These are phyloP conservation scores for Anoplius nigerrimus DNA, from an alignment of 2,888 invertebrate genomes.

Conservation along the genomic window DNA sequence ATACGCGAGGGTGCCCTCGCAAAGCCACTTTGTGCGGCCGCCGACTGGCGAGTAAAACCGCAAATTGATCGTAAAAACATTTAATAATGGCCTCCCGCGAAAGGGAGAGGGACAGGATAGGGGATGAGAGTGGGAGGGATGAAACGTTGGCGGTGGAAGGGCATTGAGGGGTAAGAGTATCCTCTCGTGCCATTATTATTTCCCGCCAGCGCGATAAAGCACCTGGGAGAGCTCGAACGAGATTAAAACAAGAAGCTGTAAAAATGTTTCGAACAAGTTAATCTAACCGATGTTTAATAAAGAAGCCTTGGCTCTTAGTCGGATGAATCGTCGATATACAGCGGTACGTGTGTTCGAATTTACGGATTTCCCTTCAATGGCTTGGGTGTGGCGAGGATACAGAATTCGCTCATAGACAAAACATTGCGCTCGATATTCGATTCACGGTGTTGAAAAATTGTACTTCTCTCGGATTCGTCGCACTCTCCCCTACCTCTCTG, in stretches of 20 bases:
- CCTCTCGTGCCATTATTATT: slow-evolving; percentile 7
- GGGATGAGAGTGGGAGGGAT: too few species aligned
- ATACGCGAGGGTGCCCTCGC: slow-evolving; percentile 2
- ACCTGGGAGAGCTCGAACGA: background rate
- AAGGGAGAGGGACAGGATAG: too few species aligned
- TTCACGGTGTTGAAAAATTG: too few species aligned
- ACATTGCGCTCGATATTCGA: too few species aligned
- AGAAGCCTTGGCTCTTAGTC: background rate
- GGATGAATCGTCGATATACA: too few species aligned
- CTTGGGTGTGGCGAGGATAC: too few species aligned
- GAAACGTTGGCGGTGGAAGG: background rate
- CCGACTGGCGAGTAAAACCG: slow-evolving; percentile 25
- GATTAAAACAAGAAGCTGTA: slow-evolving; percentile 2
- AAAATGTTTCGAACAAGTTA: slow-evolving; percentile 4
- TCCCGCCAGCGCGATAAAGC: slow-evolving; percentile 7
- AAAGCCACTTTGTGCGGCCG: background rate
- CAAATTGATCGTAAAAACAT: slow-evolving; percentile 38
- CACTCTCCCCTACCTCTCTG: too few species aligned
- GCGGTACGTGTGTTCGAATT: too few species aligned
- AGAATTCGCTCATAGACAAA: too few species aligned
- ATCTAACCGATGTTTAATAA: slow-evolving; percentile 2
- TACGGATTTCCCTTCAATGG: too few species aligned
- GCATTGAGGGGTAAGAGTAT: background rate
- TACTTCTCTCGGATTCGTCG: too few species aligned
- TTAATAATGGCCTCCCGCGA: slow-evolving; percentile 20